Conservation (phyloP, 2,888 invertebrate genomes). For the Polydrusus tereticollis region DNA sequence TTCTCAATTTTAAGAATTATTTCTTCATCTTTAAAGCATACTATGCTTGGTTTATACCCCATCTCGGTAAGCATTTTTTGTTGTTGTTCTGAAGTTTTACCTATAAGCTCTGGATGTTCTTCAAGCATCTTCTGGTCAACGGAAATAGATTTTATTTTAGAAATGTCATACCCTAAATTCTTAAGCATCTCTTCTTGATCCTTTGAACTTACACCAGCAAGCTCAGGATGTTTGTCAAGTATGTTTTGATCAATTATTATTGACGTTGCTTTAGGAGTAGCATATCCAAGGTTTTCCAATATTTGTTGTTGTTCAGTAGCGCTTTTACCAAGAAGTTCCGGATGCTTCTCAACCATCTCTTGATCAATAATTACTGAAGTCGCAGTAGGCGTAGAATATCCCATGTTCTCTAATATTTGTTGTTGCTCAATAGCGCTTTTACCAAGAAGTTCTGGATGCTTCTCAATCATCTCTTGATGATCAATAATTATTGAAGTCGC, state of each 20-base stretch:
- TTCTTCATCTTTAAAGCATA: not conserved
- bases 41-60: slow-evolving; percentile 7
- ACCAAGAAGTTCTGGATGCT: slow-evolving; percentile 33
- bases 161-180: slow-evolving; percentile 5
- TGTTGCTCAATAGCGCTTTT: slow-evolving; percentile 19
- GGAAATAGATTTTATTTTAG: not conserved
- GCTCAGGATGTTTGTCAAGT: slow-evolving; percentile 21
- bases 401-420: slow-evolving; percentile 2
- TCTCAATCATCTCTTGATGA: slow-evolving; percentile 6
- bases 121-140: slow-evolving; percentile 14
- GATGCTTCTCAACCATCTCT: slow-evolving; percentile 16
- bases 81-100: slow-evolving; percentile 25
- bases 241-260: not conserved
- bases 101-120: slow-evolving; percentile 8
- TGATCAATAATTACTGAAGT: not conserved
- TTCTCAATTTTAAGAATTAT: not conserved
- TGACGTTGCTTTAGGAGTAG: not conserved
- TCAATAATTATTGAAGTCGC: not conserved
- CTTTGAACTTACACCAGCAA: slow-evolving; percentile 7
- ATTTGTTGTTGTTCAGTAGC: not conserved
- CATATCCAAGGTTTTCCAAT: not conserved
- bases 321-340: slow-evolving; percentile 29
- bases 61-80: slow-evolving; percentile 14
- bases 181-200: slow-evolving; percentile 7
- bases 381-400: not conserved